These are phyloP conservation scores for Sclerurus mexicanus DNA, from an alignment of 2,113 vertebrate genomes.

Conservation along the genomic window DNA sequence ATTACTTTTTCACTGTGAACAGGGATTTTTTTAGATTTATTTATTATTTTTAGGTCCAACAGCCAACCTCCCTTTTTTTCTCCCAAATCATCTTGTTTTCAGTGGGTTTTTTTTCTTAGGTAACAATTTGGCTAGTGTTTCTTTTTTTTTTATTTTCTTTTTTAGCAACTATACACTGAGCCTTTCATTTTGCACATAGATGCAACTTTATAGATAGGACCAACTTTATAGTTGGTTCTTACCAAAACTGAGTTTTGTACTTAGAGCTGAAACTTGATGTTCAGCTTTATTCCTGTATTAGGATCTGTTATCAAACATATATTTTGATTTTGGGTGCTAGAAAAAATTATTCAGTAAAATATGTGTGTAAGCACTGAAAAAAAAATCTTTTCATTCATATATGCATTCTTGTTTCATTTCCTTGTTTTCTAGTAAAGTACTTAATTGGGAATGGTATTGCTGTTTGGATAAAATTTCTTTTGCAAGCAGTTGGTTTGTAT, in stretches of 20 bases:
- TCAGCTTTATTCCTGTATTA: neutral
- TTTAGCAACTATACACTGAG: neutral
- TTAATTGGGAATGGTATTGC: neutral
- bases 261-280: neutral
- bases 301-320: neutral
- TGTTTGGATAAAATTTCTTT: neutral
- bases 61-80: neutral
- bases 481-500: neutral
- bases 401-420: neutral
- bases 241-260: neutral
- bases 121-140: neutral
- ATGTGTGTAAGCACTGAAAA: neutral
- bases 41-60: neutral
- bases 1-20: neutral
- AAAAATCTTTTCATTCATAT: neutral
- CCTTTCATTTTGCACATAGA: neutral
- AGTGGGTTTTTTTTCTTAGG: neutral
- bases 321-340: neutral
- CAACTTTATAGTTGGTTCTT: neutral
- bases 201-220: neutral
- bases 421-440: neutral
- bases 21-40: neutral
- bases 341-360: neutral
- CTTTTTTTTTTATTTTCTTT: neutral
- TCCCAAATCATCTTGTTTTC: neutral